Percentiles rank a stretch among this genome's conserved stretches.
Evolutionary conservation across 2,888 invertebrate genomes (phyloP).

Genomic region (Drepanosiphum platanoidis): DNA sequence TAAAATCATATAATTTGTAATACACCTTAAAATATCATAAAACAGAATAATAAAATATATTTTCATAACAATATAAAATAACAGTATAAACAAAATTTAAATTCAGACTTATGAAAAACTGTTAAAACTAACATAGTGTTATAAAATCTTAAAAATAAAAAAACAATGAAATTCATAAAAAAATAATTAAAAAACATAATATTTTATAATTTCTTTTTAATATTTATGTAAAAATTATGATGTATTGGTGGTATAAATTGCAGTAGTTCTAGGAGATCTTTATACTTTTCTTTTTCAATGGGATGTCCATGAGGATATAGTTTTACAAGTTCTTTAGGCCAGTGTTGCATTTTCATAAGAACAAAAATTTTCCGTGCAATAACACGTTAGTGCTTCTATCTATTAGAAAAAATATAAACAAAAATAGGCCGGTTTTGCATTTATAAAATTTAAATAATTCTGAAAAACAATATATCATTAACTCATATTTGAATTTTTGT

Average conservation of each 20-base stretch:
- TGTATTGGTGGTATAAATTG: slow-evolving; percentile 24
- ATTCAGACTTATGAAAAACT: not conserved
- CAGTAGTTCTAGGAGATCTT: slow-evolving; percentile 16
- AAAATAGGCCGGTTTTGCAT: too few species aligned
- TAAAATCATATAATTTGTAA: too few species aligned
- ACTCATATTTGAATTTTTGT: too few species aligned
- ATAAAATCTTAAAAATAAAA: too few species aligned
- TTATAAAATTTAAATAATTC: too few species aligned
- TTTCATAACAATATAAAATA: not conserved
- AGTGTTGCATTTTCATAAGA: too few species aligned
- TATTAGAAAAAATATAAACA: too few species aligned
- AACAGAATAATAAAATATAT: not conserved
- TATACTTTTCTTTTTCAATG: slow-evolving; percentile 35
- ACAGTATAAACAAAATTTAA: not conserved
- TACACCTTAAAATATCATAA: too few species aligned
- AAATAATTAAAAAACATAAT: not conserved
- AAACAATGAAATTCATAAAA: not conserved
- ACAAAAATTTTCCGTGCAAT: slow-evolving; percentile 12
- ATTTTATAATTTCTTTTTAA: slow-evolving; percentile 13
- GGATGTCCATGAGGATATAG: slow-evolving; percentile 14
- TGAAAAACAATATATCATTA: too few species aligned
- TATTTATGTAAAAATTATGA: slow-evolving; percentile 27
- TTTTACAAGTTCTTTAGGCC: slow-evolving; percentile 15
- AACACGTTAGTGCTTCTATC: not conserved
- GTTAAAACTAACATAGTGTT: not conserved